These are phyloP conservation scores for Carduelis carduelis DNA, from an alignment of 2,797 vertebrate species.

Conservation along the genomic window DNA sequence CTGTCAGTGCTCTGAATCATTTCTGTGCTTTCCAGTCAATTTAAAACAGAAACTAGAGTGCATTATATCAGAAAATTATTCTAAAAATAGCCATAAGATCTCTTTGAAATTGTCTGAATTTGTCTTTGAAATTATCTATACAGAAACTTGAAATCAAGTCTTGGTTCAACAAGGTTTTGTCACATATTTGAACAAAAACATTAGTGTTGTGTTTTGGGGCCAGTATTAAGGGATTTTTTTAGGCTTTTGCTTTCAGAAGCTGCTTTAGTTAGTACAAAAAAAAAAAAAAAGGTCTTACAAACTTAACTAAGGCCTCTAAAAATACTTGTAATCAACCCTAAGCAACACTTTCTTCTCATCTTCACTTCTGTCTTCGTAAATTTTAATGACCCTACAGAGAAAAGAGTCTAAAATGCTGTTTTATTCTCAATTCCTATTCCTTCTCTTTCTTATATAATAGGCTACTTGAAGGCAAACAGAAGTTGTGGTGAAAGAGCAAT, in stretches of 20 bases:
- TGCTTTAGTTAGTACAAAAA: neutral
- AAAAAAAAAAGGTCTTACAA: neutral
- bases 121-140: neutral
- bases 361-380: slow-evolving; percentile 1
- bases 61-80: neutral
- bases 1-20: neutral
- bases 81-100: neutral
- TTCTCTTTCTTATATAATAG: neutral
- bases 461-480: neutral
- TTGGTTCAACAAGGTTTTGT: neutral
- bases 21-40: neutral
- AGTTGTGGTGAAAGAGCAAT: neutral
- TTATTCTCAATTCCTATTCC: neutral
- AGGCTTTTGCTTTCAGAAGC: neutral
- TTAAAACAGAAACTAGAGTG: neutral
- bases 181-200: neutral
- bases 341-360: neutral
- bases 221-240: neutral
- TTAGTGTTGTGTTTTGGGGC: neutral
- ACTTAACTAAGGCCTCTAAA: slow-evolving; percentile 3
- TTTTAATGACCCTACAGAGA: slow-evolving; percentile 15
- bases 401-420: slow-evolving; percentile 6
- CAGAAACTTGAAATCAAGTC: neutral
- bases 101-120: neutral
- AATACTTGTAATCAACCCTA: neutral